Base-by-base conservation (phyloP, 2,888 invertebrate species). In the Odontocolon sp. region DNA sequence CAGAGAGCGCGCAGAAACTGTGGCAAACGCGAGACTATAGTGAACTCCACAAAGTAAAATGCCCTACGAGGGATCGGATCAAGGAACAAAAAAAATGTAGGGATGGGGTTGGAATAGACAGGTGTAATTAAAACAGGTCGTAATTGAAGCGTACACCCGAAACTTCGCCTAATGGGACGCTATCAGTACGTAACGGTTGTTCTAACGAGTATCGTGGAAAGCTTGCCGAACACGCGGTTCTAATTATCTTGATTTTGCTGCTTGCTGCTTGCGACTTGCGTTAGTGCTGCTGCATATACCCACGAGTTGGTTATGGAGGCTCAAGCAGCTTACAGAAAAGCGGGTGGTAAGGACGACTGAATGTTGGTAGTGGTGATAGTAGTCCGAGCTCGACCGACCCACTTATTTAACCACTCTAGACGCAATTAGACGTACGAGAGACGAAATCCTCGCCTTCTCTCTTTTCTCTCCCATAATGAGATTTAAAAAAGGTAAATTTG, bases 81-180 rank as follows among this genome's bases (percentile, higher is more conserved):
- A 52, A 63, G 54, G 45, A 59, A 36, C 66, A 64, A 8, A 31
- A 38, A 18, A 21, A 11, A 56, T 8, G 28, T 26, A n/a, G 2
- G 57, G 42, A 52, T 61, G 68, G 52, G 56, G 28, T 69, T 59
- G 33, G 75, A 80, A 83, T 82, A 83, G 83, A 80, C 82, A 77
- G 83, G 79, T 84, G 82, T 85, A 87, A 87, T 87, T 88, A 88
- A 86, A 87, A 85, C 82, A 78, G 78, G 76, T 77, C 78, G 83
- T 84, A 87, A 87, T 87, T 85, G 84, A 84, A 85, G 84, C 82
- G 84, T 83, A 85, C 81, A 82, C 82, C 82, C 84, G 81, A 87
- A 88, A 87, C 83, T 88, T 82, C 73, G 79, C 81, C 82, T 88
- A 88, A 88, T 87, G 84, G 87, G 81, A 78, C 83, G 82, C 84